Percentiles rank a stretch among this genome's conserved stretches.
phyloP scores from a whole-genome alignment of 2,113 vertebrate genomes.

The Nannospalax galili region DNA sequence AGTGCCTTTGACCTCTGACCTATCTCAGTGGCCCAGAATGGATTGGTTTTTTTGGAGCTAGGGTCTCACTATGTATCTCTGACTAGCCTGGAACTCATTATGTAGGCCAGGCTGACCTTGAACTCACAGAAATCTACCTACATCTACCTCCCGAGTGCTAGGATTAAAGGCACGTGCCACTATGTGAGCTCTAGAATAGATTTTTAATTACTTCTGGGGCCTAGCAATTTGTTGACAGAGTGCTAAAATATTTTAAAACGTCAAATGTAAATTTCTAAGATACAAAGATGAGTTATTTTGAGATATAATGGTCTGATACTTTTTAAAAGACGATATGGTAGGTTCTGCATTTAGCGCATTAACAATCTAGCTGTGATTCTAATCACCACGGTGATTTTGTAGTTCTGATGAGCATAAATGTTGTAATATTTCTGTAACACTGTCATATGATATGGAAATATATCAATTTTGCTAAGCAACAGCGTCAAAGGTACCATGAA shows the following conservation, averaged over 20 bases:
- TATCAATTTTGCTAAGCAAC: not conserved
- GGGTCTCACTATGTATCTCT: not conserved
- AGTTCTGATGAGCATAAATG: not conserved
- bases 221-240: not conserved
- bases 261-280: slow-evolving; percentile 11
- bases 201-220: not conserved
- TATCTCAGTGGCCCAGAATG: not conserved
- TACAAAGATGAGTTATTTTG: not conserved
- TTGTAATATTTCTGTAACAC: not conserved
- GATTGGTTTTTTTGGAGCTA: not conserved
- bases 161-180: too few species aligned
- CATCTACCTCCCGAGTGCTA: too few species aligned
- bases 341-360: not conserved
- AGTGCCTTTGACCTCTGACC: not conserved
- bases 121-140: too few species aligned
- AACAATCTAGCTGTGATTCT: not conserved
- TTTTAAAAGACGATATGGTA: not conserved
- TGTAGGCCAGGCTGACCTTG: too few species aligned
- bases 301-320: not conserved
- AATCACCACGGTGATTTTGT: not conserved
- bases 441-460: not conserved
- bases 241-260: not conserved
- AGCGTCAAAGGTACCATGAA: not conserved
- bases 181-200: not conserved
- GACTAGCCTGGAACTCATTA: not conserved